Base-by-base conservation (phyloP, 2,797 vertebrate genomes). In the Coregonus suidteri region DNA sequence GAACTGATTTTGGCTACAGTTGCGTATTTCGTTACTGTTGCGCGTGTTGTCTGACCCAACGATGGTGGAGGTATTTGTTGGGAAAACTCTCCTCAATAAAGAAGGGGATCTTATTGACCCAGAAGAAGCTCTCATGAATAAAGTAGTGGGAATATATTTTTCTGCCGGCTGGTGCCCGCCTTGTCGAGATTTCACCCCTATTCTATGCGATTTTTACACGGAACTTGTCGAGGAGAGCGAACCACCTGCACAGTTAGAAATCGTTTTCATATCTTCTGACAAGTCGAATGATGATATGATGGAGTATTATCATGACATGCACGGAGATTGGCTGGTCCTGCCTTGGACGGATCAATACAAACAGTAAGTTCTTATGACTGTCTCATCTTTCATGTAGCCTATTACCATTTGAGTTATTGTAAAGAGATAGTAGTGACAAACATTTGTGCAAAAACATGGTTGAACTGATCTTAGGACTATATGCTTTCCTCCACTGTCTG, bases 61-160 rank as follows among this genome's bases (percentile, higher is more conserved):
- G 31, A 96, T 95, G 95, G 94, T 95, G 77, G 95, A 96, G 80
- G 93, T 96, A 4, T 96, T 96, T 68, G 73, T 90, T 14, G 97
- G 97, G 6, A 93, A 95, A 75, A 82, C 88, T 0, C 95, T 99
- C 13, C 30, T 96, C 62, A 94, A 95, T 81, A 95, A 92, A 84
- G 95, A 96, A 54, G 97, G 97, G 15, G 93, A 92, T 0, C 80
- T 91, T 5, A 93, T 98, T 56, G 98, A 99, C 0, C 93, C 97
- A 0, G 97, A 99, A 20, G 95, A 93, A 16, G 95, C 93, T 3
- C 82, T 98, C 80, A 92, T 93, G 82, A 98, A 99, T 79, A 98
- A 98, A 86, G 94, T 99, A 16, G 97, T 98, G 75, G 98, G 96
- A 1, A 91, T 99, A 79, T 99, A 97, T 88, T 99, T 99, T 72